Evolutionary conservation across 2,888 invertebrate species (phyloP).

Genomic region (Platycheirus albimanus): DNA sequence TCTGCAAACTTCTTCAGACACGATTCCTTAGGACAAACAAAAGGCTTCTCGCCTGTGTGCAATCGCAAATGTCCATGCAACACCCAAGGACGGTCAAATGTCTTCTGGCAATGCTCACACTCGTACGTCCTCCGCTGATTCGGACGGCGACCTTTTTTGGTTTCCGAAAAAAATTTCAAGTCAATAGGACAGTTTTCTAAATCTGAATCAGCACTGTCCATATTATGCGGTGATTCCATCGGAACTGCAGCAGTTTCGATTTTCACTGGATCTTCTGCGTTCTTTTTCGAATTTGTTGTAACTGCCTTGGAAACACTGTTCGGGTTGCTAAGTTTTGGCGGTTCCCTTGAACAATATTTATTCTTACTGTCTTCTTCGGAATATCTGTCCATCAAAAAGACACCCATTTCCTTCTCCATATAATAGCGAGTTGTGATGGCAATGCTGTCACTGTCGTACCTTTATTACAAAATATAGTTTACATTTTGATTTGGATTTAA

Average conservation of each 20-base stretch:
- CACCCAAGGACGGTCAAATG: slow-evolving; percentile 88
- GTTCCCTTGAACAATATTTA: slow-evolving; percentile 56
- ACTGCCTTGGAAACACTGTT: too few species aligned
- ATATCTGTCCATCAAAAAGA: slow-evolving; percentile 77
- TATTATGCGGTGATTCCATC: slow-evolving; percentile 26
- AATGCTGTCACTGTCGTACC: slow-evolving; percentile 78
- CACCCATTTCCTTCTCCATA: slow-evolving; percentile 76
- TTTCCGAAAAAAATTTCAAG: slow-evolving; percentile 52
- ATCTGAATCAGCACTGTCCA: slow-evolving; percentile 38
- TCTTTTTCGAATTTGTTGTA: neutral
- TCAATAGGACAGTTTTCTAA: slow-evolving; percentile 56
- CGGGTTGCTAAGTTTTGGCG: neutral
- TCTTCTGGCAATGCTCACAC: slow-evolving; percentile 84
- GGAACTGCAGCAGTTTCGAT: slow-evolving; percentile 20
- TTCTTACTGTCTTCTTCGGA: slow-evolving; percentile 64
- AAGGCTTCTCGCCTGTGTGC: slow-evolving; percentile 88
- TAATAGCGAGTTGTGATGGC: slow-evolving; percentile 77
- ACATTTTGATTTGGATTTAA: neutral
- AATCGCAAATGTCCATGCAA: slow-evolving; percentile 87
- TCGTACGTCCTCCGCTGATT: slow-evolving; percentile 76
- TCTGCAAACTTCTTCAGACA: slow-evolving; percentile 88
- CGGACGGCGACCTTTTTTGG: slow-evolving; percentile 72
- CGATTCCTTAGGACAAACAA: slow-evolving; percentile 85
- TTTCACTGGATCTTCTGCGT: neutral
- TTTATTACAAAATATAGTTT: slow-evolving; percentile 26